These are phyloP conservation scores for Acanthiza pusilla DNA, from an alignment of 2,797 vertebrate genomes.

Conservation along the genomic window DNA sequence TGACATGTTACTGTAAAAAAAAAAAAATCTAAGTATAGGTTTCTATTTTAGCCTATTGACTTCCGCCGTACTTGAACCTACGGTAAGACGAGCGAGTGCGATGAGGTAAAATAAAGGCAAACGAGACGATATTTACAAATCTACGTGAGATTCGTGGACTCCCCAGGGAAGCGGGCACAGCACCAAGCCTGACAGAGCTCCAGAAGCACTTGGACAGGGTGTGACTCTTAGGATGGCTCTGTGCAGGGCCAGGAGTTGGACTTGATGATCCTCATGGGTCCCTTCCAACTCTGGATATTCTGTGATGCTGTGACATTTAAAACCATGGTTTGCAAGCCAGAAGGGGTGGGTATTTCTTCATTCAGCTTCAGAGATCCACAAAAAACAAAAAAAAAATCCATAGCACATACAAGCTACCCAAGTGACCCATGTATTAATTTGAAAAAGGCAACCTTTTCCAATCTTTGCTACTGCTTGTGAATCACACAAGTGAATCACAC, in stretches of 20 bases:
- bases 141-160: accelerated
- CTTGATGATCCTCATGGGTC: accelerated
- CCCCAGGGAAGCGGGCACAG: too few species aligned
- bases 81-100: background rate
- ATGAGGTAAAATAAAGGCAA: background rate
- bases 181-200: background rate
- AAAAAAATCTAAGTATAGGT: background rate
- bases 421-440: background rate
- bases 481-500: too few species aligned
- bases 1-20: too few species aligned
- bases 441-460: background rate
- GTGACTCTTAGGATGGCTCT: background rate
- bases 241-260: background rate
- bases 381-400: too few species aligned
- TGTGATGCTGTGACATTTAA: background rate
- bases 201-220: background rate
- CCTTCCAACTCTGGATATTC: background rate
- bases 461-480: background rate
- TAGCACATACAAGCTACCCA: background rate
- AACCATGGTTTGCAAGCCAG: background rate
- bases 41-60: background rate
- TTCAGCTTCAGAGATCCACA: background rate
- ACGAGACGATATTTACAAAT: background rate
- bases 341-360: background rate
- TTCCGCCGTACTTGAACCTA: background rate